Conservation (phyloP, 2,888 invertebrate genomes). For the Drosophila limbata region DNA sequence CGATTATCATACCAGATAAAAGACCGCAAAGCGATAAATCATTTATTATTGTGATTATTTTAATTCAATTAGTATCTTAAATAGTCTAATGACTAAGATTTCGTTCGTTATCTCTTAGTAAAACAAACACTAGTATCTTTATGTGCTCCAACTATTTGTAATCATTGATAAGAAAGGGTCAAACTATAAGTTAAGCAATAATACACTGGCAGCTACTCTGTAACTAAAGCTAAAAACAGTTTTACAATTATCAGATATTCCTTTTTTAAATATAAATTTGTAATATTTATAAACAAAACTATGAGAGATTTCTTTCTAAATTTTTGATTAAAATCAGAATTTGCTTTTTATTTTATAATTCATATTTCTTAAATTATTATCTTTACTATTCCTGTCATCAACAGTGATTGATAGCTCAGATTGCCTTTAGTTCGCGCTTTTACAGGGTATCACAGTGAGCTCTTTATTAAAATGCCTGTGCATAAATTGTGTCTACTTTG, state of each 20-base stretch:
- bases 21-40: conserved; percentile 19
- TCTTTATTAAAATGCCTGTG: conserved; percentile 17
- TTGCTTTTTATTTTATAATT: no score
- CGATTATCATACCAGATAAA: conserved; percentile 44
- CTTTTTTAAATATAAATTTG: neutral
- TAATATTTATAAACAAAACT: no score
- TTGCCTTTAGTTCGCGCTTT: neutral
- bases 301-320: no score
- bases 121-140: conserved; percentile 43
- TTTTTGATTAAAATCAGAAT: no score
- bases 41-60: conserved; percentile 15
- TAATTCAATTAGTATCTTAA: conserved; percentile 43
- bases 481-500: conserved; percentile 11
- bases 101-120: conserved; percentile 29
- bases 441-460: conserved; percentile 1
- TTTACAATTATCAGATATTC: no score
- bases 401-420: neutral
- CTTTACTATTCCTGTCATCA: no score
- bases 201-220: neutral
- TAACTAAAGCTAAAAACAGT: neutral
- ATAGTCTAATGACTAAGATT: conserved; percentile 18
- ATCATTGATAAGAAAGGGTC: conserved; percentile 35
- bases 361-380: no score
- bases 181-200: neutral
- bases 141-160: conserved; percentile 29